Base-by-base conservation (phyloP, 2,888 invertebrate species). In the Coremacera marginata region DNA sequence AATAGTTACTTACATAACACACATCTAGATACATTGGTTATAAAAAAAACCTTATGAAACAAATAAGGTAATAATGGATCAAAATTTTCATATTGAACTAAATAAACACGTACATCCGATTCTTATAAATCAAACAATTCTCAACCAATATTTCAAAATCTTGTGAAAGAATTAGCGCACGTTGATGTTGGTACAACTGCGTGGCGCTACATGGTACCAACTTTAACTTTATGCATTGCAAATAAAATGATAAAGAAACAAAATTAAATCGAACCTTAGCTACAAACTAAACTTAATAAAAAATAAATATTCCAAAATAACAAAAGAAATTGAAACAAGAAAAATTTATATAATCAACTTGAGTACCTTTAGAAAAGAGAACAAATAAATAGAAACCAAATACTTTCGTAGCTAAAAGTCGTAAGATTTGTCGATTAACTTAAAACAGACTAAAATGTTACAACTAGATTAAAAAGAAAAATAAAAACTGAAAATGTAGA, bases 331-430 rank as follows among this genome's bases (percentile, higher is more conserved):
- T 5, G n/a, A 27, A 68, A 63, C 31, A 37, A 34, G 34, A 71
- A n/a, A 44, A 19, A 16, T 9, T n/a, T 62, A n/a, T 72, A 27
- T 60, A 60, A 72, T 72, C 27, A 49, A 72, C 72, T 52, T 70
- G 70, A 70, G 70, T 70, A 70, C 70, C 70, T 70, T 70, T 70
- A 70, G 70, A 7, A 52, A 70, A 60, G 3, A 37, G 16, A 72
- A 31, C 22, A 57, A 60, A 44, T 44, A n/a, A 8, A 14, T 14
- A 57, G 16, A 16, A 57, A 57, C n/a, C 44, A 11, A 44, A 44
- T 44, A 44, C 44, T 11, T 44, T 44, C 19, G 22, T 60, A 60
- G 44, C 34, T 37, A 27, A 65, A 65, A 27, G 9, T n/a, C 14
- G 8, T 22, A 22, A 44, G 19, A 11, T 11, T 16, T 19, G 44